These are phyloP conservation scores for Macrotrachela quadricornifera DNA, from an alignment of 1,140 invertebrate genomes.

Conservation along the genomic window DNA sequence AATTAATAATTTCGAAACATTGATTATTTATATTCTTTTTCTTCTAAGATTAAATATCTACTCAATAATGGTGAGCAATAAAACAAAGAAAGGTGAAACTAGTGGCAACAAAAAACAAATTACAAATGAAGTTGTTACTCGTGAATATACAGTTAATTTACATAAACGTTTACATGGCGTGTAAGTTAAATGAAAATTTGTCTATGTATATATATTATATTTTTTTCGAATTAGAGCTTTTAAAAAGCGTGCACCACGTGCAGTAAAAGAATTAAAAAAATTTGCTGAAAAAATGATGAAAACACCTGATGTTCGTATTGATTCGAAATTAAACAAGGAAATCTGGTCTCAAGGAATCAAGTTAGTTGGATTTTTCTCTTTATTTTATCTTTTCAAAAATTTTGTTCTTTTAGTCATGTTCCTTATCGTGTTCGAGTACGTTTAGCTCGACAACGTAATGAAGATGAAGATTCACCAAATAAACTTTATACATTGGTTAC, in stretches of 20 bases:
- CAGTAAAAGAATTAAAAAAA: slow-evolving; percentile 86
- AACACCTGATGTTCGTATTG: slow-evolving; percentile 84
- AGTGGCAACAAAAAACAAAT: no score
- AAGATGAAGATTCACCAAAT: slow-evolving; percentile 92
- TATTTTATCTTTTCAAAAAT: no score
- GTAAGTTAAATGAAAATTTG: slow-evolving; percentile 20
- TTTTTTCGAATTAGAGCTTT: slow-evolving; percentile 44
- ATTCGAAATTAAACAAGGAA: slow-evolving; percentile 87
- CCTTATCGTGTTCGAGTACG: slow-evolving; percentile 38
- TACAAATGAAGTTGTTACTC: slow-evolving; percentile 39
- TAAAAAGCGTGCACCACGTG: slow-evolving; percentile 80
- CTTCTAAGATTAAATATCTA: no score
- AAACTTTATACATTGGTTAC: slow-evolving; percentile 94
- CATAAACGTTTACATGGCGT: slow-evolving; percentile 90
- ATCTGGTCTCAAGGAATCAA: slow-evolving; percentile 92
- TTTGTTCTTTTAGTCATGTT: slow-evolving; percentile 31
- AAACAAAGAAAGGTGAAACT: no score
- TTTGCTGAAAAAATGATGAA: slow-evolving; percentile 97
- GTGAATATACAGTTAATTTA: slow-evolving; percentile 92
- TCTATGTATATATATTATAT: background rate
- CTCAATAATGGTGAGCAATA: no score
- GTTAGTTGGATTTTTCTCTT: slow-evolving; percentile 34
- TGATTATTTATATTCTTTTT: no score
- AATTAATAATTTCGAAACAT: no score
- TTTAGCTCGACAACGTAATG: slow-evolving; percentile 77